phyloP scores from a whole-genome alignment of 2,888 invertebrate species.

The Lypha dubia region DNA sequence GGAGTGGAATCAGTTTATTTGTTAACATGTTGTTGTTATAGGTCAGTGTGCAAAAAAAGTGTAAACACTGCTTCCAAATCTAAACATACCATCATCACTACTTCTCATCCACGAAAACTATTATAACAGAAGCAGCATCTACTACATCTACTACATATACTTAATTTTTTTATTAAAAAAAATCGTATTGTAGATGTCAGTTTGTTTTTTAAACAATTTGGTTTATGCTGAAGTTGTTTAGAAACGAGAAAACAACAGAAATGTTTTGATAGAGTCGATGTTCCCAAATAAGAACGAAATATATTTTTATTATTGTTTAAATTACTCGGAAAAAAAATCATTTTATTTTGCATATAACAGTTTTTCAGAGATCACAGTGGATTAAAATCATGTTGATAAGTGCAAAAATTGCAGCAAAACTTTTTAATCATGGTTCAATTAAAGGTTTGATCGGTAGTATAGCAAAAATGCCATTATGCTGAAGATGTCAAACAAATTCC shows the following conservation, averaged over 20 bases:
- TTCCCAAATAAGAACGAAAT: background rate
- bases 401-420: background rate
- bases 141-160: constrained; percentile 32
- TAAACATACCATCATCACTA: constrained; percentile 54
- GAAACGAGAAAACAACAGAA: too few species aligned
- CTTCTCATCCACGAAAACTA: constrained; percentile 19
- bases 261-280: constrained; percentile 7
- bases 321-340: constrained; percentile 25
- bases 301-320: constrained; percentile 36
- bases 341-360: background rate
- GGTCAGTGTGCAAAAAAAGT: constrained; percentile 80
- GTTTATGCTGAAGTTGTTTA: constrained; percentile 67
- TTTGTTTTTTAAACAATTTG: constrained; percentile 58
- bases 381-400: background rate
- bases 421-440: too few species aligned
- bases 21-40: constrained; percentile 78
- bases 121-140: constrained; percentile 8
- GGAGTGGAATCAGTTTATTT: constrained; percentile 54
- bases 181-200: constrained; percentile 69
- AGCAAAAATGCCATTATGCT: too few species aligned
- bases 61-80: constrained; percentile 55
- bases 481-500: too few species aligned
- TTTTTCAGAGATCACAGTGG: constrained; percentile 1
- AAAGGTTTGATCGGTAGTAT: too few species aligned
- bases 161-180: constrained; percentile 37